These are phyloP conservation scores for Kryptopterus vitreolus DNA, from an alignment of 2,797 vertebrate genomes.

Conservation along the genomic window DNA sequence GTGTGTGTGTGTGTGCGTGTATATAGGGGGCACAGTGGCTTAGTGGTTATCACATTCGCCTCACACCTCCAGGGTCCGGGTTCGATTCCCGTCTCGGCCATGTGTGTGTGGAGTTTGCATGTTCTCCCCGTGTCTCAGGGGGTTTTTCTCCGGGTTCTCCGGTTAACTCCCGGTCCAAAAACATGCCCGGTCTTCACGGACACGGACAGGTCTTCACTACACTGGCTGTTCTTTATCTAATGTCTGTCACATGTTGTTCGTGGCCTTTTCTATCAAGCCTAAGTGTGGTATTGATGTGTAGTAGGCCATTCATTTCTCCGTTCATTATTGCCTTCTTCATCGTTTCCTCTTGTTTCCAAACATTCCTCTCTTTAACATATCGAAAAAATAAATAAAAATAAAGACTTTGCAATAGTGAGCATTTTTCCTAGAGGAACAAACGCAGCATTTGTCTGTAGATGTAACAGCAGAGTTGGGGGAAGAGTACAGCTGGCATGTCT, in stretches of 20 bases:
- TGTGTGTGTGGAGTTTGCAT: too few relatives aligned
- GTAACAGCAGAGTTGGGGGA: background rate
- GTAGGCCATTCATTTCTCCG: constrained; percentile 16
- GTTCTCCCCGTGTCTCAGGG: too few relatives aligned
- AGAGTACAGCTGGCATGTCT: constrained; percentile 2
- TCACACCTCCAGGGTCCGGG: too few relatives aligned
- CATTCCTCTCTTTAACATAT: background rate
- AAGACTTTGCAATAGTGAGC: background rate
- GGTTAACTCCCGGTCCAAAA: too few relatives aligned
- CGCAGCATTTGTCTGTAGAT: background rate
- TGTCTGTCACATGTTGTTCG: background rate
- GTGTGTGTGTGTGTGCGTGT: too few relatives aligned
- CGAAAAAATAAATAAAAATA: too few relatives aligned
- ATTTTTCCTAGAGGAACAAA: constrained; percentile 5
- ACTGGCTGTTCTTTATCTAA: background rate
- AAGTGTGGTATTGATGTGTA: background rate
- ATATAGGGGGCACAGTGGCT: too few relatives aligned
- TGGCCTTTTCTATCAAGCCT: background rate
- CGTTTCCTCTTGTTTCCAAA: background rate
- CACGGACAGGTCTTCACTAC: background rate
- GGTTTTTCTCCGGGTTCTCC: too few relatives aligned
- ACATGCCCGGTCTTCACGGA: too few relatives aligned
- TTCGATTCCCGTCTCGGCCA: too few relatives aligned
- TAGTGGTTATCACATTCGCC: too few relatives aligned
- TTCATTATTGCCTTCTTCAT: background rate